Conservation (phyloP, 2,797 vertebrate species). For the Periparus ater region DNA sequence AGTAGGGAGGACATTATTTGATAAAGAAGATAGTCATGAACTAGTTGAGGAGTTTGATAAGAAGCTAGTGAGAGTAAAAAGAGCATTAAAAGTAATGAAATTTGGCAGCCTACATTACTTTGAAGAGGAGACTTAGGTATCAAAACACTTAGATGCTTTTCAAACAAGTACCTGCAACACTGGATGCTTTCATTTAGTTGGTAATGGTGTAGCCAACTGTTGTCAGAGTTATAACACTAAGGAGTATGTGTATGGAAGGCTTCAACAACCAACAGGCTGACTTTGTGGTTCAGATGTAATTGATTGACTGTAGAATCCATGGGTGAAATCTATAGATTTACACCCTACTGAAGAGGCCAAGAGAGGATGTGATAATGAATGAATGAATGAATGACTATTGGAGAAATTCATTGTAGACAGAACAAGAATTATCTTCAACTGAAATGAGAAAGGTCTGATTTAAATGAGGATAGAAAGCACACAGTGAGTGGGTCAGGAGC, state of each 20-base stretch:
- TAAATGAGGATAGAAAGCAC: not conserved
- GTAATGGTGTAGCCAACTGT: not conserved
- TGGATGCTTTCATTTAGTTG: not conserved
- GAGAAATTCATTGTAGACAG: not conserved
- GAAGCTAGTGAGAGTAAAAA: not conserved
- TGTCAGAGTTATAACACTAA: not conserved
- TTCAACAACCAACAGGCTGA: not conserved
- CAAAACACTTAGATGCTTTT: not conserved
- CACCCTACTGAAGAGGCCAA: not conserved
- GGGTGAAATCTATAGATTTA: not conserved
- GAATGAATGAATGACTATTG: not conserved
- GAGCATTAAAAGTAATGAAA: not conserved
- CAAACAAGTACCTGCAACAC: not conserved
- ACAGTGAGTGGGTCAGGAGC: not conserved
- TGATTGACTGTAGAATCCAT: not conserved
- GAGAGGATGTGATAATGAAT: not conserved
- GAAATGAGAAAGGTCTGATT: not conserved
- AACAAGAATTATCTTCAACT: not conserved
- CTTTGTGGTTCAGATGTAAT: not conserved
- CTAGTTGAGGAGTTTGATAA: not conserved
- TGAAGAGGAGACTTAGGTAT: not conserved
- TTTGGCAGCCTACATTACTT: not conserved
- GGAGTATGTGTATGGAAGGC: not conserved
- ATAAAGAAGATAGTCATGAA: not conserved
- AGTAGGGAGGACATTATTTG: not conserved